Evolutionary conservation across 2,797 vertebrate genomes (phyloP).

Genomic region (Sciurus carolinensis): DNA sequence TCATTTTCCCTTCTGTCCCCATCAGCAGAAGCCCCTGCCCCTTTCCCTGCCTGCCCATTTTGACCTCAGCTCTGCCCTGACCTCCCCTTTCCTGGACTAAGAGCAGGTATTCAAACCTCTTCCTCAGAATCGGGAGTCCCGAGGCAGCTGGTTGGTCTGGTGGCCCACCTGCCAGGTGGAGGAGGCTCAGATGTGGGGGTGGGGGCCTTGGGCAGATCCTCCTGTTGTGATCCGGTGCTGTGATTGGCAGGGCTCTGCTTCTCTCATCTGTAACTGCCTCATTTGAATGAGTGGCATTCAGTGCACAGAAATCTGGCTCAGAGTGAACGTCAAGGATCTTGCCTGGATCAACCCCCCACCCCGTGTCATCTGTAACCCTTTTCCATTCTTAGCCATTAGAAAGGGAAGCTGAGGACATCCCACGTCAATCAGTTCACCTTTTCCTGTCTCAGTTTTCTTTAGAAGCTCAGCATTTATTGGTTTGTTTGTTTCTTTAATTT

Average conservation of each 20-base stretch:
- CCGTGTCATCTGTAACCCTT: not conserved
- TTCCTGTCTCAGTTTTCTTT: not conserved
- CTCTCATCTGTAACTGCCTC: not conserved
- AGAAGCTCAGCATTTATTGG: not conserved
- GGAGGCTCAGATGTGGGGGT: not conserved
- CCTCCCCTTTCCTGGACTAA: not conserved
- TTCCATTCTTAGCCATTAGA: not conserved
- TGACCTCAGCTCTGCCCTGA: not conserved
- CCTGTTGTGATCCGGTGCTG: not conserved
- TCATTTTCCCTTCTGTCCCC: not conserved
- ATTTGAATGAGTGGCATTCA: not conserved
- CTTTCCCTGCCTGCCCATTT: not conserved
- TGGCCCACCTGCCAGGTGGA: fast-evolving
- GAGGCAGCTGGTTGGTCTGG: not conserved
- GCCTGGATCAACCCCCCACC: fast-evolving
- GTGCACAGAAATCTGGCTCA: fast-evolving
- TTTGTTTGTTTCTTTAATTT: not conserved
- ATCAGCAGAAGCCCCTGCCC: not conserved
- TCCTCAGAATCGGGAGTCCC: not conserved
- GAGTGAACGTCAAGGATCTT: not conserved
- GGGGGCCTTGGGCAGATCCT: not conserved
- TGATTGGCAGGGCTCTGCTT: not conserved
- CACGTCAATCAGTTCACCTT: not conserved
- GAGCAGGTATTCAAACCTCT: not conserved
- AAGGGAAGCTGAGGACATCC: not conserved